A percentile compares a stretch with the other conserved stretches of the same genome.
Conservation (phyloP, 2,888 invertebrate species). For the Tiliacea aurago region DNA sequence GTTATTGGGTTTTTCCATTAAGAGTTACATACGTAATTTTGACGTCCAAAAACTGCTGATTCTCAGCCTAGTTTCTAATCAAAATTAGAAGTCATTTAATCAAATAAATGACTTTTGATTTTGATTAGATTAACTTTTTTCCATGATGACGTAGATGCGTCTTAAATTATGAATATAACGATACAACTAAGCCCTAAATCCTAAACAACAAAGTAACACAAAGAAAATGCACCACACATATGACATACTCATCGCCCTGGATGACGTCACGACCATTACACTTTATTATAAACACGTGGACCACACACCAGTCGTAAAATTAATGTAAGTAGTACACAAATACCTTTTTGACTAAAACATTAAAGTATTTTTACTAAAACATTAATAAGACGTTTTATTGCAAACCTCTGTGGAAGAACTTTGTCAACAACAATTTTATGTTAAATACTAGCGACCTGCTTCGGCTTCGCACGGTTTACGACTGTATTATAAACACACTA, state of each 20-base stretch:
- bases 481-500: not conserved
- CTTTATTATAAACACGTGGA: constrained; percentile 47
- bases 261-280: constrained; percentile 13
- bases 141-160: too few relatives aligned
- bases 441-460: not conserved
- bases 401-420: constrained; percentile 25
- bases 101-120: too few relatives aligned
- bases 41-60: too few relatives aligned
- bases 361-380: constrained; percentile 30
- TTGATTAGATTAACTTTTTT: too few relatives aligned
- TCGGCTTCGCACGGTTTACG: not conserved
- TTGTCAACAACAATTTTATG: constrained; percentile 27
- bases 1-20: too few relatives aligned
- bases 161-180: too few relatives aligned
- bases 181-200: not conserved
- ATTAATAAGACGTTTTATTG: constrained; percentile 37
- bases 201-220: constrained; percentile 1
- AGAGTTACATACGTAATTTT: too few relatives aligned
- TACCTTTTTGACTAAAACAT: constrained; percentile 35
- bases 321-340: constrained; percentile 21
- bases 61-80: too few relatives aligned
- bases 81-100: too few relatives aligned
- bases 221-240: not conserved
- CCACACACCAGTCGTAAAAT: constrained; percentile 30
- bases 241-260: not conserved